These are phyloP conservation scores for Megaceryle torquata DNA, from an alignment of 2,113 vertebrate species.

Conservation along the genomic window DNA sequence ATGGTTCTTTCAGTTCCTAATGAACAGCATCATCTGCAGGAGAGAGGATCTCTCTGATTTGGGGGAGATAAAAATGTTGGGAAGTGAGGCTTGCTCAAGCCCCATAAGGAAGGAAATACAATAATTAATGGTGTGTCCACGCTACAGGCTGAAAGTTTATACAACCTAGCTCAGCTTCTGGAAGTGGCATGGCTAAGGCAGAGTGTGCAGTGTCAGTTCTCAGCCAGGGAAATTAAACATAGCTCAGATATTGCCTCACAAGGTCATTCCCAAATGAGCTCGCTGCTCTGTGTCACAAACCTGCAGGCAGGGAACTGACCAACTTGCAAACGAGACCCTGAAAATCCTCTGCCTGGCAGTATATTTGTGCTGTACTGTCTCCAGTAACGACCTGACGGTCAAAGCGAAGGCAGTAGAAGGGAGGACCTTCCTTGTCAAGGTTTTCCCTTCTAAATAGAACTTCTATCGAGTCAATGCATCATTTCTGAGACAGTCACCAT, in stretches of 20 bases:
- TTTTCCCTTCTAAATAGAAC: not conserved
- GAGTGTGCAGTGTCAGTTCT: not conserved
- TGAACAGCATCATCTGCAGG: not conserved
- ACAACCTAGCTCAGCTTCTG: not conserved
- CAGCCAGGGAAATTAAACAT: not conserved
- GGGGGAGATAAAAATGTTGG: not conserved
- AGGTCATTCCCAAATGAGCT: not conserved
- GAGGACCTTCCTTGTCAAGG: not conserved
- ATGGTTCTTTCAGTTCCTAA: not conserved
- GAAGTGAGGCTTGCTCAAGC: not conserved
- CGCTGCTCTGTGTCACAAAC: not conserved
- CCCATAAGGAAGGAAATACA: not conserved
- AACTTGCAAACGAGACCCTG: not conserved
- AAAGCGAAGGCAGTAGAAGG: not conserved
- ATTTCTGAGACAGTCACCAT: not conserved
- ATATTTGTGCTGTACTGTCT: not conserved
- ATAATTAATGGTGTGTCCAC: not conserved
- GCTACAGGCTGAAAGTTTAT: not conserved
- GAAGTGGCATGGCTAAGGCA: not conserved
- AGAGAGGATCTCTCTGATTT: not conserved
- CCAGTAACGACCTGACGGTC: not conserved
- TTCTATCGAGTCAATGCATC: not conserved
- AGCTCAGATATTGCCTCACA: not conserved
- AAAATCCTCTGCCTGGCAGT: not conserved
- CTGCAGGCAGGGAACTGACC: not conserved